Evolutionary conservation across 1,140 invertebrate genomes (phyloP).

Genomic region (Drosophila teissieri): DNA sequence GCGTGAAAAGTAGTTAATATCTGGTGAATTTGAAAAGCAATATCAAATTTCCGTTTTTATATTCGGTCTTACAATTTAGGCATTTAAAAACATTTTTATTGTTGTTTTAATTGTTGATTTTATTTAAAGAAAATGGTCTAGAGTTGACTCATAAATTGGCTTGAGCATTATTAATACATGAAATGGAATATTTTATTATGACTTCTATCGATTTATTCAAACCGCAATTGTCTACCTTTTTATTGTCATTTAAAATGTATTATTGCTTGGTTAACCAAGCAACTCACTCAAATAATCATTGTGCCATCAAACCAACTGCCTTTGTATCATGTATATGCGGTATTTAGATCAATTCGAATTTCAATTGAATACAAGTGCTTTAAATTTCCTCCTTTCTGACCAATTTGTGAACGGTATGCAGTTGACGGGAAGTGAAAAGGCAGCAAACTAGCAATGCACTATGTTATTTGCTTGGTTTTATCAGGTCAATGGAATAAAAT

Average conservation of each 20-base stretch:
- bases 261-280: not conserved
- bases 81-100: too few species aligned
- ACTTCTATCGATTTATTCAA: too few species aligned
- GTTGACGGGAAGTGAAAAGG: not conserved
- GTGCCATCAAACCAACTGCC: not conserved
- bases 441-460: slow-evolving; percentile 9
- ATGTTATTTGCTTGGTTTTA: slow-evolving; percentile 15
- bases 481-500: slow-evolving; percentile 50
- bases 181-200: too few species aligned
- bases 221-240: not conserved
- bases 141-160: too few species aligned
- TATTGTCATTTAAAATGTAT: not conserved
- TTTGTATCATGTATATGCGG: not conserved
- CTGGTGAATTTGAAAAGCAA: not conserved
- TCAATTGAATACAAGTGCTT: not conserved
- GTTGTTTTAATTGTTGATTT: too few species aligned
- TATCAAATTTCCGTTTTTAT: slow-evolving; percentile 2
- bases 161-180: too few species aligned
- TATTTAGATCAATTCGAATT: not conserved
- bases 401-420: slow-evolving; percentile 1
- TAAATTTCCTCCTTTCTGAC: not conserved
- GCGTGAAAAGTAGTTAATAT: slow-evolving; percentile 26
- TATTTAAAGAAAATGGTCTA: too few species aligned
- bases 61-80: too few species aligned
- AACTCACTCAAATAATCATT: not conserved